These are phyloP conservation scores for Tor tambroides DNA, from an alignment of 2,113 vertebrate species.

Conservation along the genomic window DNA sequence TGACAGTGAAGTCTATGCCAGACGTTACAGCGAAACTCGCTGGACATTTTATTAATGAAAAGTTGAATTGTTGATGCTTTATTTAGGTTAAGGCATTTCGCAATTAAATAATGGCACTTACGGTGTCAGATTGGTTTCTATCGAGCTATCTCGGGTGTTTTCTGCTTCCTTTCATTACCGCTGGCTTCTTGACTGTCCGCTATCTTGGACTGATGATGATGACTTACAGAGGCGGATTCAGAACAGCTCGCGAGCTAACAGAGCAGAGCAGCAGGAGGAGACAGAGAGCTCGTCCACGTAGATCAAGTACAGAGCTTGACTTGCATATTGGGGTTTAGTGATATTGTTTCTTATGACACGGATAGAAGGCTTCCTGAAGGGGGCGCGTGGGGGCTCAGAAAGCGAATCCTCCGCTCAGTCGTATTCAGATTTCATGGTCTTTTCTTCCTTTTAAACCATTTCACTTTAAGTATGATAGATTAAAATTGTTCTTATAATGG, in stretches of 20 bases:
- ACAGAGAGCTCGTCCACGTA: conserved; percentile 21
- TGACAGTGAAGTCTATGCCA: not conserved
- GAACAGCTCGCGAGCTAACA: not conserved
- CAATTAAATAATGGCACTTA: conserved; percentile 11
- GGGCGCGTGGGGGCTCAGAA: conserved; percentile 7
- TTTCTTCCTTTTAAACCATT: not conserved
- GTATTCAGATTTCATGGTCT: not conserved
- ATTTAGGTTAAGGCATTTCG: not conserved
- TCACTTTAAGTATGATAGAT: not conserved
- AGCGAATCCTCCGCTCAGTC: not conserved
- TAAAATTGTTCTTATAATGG: not conserved
- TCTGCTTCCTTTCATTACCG: conserved; percentile 50
- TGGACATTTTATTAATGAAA: not conserved
- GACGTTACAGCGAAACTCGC: not conserved
- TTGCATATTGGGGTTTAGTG: not conserved
- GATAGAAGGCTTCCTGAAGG: not conserved
- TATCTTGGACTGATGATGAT: conserved; percentile 15
- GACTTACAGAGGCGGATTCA: conserved; percentile 12
- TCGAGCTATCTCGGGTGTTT: conserved; percentile 19
- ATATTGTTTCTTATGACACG: not conserved
- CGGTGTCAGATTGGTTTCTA: not conserved
- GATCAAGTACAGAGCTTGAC: not conserved
- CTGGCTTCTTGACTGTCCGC: conserved; percentile 37
- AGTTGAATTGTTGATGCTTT: not conserved
- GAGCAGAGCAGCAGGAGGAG: not conserved